A percentile compares a stretch with the other conserved stretches of the same genome.
Evolutionary conservation across 1,140 invertebrate genomes (phyloP).

Genomic region (Drosophila neocordata): DNA sequence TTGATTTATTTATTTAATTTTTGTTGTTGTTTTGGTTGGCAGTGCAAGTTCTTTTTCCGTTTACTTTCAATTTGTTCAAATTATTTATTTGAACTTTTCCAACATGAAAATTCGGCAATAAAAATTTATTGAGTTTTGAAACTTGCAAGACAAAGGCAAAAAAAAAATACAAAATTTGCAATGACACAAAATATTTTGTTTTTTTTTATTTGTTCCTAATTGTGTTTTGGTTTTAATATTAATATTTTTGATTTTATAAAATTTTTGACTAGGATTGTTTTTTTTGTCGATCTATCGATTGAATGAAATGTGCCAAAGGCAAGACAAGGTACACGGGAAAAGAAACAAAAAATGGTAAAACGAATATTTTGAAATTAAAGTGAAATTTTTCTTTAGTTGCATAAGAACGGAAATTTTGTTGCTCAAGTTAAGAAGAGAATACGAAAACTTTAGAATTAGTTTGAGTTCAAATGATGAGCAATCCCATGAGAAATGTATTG

Average conservation of each 20-base stretch:
- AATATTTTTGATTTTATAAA: background rate
- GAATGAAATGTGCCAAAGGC: background rate
- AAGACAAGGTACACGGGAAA: background rate
- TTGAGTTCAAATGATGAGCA: too few relatives aligned
- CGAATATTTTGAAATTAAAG: too few relatives aligned
- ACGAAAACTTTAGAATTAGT: too few relatives aligned
- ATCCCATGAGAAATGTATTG: too few relatives aligned
- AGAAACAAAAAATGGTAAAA: too few relatives aligned
- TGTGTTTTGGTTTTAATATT: background rate
- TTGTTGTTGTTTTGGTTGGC: constrained; percentile 56
- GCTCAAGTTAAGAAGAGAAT: too few relatives aligned
- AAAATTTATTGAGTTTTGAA: constrained; percentile 1
- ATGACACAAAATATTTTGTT: background rate
- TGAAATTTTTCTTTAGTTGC: too few relatives aligned
- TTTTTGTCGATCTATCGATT: background rate
- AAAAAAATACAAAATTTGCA: background rate
- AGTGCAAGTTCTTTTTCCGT: constrained; percentile 69
- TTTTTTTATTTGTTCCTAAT: background rate
- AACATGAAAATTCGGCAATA: constrained; percentile 33
- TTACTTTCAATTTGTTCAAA: constrained; percentile 22
- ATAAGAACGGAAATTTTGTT: too few relatives aligned
- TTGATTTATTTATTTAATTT: constrained; percentile 20
- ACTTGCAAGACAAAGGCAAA: constrained; percentile 1
- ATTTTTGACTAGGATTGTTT: constrained; percentile 1
- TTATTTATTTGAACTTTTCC: constrained; percentile 15